These are phyloP conservation scores for Tyto alba DNA, from an alignment of 2,113 vertebrate species.

Conservation along the genomic window DNA sequence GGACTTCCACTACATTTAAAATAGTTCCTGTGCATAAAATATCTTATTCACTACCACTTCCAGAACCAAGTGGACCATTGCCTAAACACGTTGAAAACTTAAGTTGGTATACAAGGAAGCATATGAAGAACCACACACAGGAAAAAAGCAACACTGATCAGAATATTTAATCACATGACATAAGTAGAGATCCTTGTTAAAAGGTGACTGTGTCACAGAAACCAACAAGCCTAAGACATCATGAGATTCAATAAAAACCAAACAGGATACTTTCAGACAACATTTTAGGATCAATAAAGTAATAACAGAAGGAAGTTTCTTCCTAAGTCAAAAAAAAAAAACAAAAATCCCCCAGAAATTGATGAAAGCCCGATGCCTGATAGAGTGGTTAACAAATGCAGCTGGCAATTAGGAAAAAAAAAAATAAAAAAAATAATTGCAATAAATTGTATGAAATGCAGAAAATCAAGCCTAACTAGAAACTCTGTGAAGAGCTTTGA, in stretches of 20 bases:
- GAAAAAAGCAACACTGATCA: neutral
- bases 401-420: too few relatives aligned
- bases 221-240: neutral
- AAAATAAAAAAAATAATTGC: too few relatives aligned
- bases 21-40: neutral
- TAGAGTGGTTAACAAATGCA: neutral
- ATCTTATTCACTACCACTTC: neutral
- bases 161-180: accelerated
- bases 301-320: neutral
- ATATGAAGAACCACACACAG: neutral
- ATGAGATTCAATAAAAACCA: neutral
- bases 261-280: neutral
- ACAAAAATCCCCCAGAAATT: neutral
- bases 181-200: neutral
- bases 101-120: neutral
- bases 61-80: neutral
- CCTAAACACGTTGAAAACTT: neutral
- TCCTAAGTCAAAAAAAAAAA: too few relatives aligned
- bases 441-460: neutral
- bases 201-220: accelerated
- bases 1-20: neutral
- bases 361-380: neutral
- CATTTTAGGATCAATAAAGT: neutral
- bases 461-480: neutral
- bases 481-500: neutral